Percentiles rank a stretch among this genome's conserved stretches.
Conservation (phyloP, 2,113 vertebrate species). For the Myocastor coypus region DNA sequence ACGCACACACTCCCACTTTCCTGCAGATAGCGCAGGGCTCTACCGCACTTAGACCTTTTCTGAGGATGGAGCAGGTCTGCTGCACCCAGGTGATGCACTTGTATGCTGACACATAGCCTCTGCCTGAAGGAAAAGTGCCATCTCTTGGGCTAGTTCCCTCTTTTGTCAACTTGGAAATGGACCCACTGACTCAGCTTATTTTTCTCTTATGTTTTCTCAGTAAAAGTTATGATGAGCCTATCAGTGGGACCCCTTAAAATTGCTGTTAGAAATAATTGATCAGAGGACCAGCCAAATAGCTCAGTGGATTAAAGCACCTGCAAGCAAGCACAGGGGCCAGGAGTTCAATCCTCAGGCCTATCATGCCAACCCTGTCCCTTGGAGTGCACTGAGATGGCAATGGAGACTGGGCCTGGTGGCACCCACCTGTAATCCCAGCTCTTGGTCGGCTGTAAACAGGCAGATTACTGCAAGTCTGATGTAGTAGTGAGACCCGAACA, state of each 20-base stretch:
- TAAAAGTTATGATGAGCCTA: constrained; percentile 71
- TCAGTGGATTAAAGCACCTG: no score
- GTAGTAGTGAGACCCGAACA: no score
- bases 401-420: no score
- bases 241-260: constrained; percentile 71
- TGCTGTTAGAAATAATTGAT: constrained; percentile 77
- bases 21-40: background rate
- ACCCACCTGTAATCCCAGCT: no score
- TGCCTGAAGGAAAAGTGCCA: background rate
- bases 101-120: background rate
- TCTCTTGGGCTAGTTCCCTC: background rate
- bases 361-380: no score
- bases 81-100: background rate
- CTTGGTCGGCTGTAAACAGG: no score
- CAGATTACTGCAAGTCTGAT: no score
- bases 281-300: constrained; percentile 50
- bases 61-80: background rate
- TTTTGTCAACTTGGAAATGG: constrained; percentile 20
- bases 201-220: constrained; percentile 10
- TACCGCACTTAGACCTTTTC: background rate
- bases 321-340: no score
- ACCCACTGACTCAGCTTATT: constrained; percentile 22
- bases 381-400: no score
- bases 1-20: background rate
- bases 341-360: no score